Evolutionary conservation across 2,113 vertebrate genomes (phyloP), one percentile per base, ranked within the genome.

Genomic region (Chloebia gouldiae): DNA sequence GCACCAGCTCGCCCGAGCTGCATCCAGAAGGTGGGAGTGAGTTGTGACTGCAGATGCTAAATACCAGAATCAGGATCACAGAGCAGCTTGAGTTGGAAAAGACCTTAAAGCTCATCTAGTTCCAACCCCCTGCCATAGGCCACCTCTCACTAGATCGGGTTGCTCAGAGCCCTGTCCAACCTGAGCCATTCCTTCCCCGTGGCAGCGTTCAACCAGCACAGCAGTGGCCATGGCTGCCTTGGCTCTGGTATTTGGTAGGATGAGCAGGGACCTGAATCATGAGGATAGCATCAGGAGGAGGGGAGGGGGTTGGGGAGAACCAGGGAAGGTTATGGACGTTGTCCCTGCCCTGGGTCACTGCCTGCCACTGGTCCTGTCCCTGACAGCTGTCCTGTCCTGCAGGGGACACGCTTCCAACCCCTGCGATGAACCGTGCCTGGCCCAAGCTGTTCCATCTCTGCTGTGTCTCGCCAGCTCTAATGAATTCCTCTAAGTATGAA

Each of bases 1-100:
- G 35, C 5, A 7, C 7, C 47, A 20, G 35, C 7, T 54, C 0
- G 0, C 39, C 33, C 0, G 0, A 1, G 3, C 35, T 64, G 79
- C 45, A 37, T 69, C 22, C 2, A 1, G 60, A 54, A 37, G 23
- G 27, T 72, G 49, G 63, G 44, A 81, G 9, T 0, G 4, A 33
- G 2, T 2, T 12, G 51, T 4, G 2, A 31, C 17, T 53, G 25
- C 10, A 31, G 15, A 4, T 69, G 23, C 11, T 22, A 6, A 22
- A 60, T 53, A n/a, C 45, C 18, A 30, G 50, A 33, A 16, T 37
- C 13, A 14, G 27, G 50, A 16, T 65, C 37, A 66, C 2, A 14
- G 39, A 60, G n/a, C 21, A 66, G 24, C 47, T 63, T 13, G 40
- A 49, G 49, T 49, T 56, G 40, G 56, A 49, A 70, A 37, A 49